Percentiles rank a stretch among this genome's conserved stretches.
Evolutionary conservation across 2,888 invertebrate species (phyloP).

Genomic region (Scaptomyza caliginosa): DNA sequence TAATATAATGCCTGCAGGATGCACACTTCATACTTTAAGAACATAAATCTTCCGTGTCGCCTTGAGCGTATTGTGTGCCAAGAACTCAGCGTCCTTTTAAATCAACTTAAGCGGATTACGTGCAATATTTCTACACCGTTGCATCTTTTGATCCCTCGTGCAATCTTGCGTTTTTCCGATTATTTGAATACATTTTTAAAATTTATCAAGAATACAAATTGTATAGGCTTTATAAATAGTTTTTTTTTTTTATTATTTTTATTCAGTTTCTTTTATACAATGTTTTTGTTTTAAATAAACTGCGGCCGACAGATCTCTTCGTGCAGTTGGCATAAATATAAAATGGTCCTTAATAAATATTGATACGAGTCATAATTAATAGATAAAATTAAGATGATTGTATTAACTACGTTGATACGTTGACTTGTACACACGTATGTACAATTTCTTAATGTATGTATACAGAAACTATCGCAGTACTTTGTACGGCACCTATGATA

Average conservation of each 20-base stretch:
- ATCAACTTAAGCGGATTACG: constrained; percentile 67
- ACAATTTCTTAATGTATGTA: constrained; percentile 26
- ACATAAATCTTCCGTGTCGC: constrained; percentile 63
- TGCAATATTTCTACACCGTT: constrained; percentile 62
- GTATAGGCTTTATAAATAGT: constrained; percentile 57
- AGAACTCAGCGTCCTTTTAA: constrained; percentile 13
- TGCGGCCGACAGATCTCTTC: constrained; percentile 18
- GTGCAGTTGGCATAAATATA: constrained; percentile 52
- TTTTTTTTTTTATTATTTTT: constrained; percentile 42
- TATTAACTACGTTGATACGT: constrained; percentile 61
- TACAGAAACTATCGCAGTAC: constrained; percentile 64
- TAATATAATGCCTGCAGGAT: not conserved
- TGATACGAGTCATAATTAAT: constrained; percentile 28
- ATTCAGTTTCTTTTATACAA: constrained; percentile 29
- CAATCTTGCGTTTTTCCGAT: constrained; percentile 43
- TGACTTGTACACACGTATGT: constrained; percentile 56
- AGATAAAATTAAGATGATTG: constrained; percentile 42
- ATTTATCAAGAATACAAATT: not conserved
- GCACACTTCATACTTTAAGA: constrained; percentile 9
- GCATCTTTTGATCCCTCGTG: constrained; percentile 45
- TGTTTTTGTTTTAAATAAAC: constrained; percentile 33
- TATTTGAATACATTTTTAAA: not conserved
- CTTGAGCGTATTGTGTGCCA: constrained; percentile 23
- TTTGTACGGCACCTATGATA: constrained; percentile 74
- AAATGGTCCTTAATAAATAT: constrained; percentile 46